Base-by-base conservation (phyloP, 1,140 invertebrate species). In the Brachionus asplanchnoidis region DNA sequence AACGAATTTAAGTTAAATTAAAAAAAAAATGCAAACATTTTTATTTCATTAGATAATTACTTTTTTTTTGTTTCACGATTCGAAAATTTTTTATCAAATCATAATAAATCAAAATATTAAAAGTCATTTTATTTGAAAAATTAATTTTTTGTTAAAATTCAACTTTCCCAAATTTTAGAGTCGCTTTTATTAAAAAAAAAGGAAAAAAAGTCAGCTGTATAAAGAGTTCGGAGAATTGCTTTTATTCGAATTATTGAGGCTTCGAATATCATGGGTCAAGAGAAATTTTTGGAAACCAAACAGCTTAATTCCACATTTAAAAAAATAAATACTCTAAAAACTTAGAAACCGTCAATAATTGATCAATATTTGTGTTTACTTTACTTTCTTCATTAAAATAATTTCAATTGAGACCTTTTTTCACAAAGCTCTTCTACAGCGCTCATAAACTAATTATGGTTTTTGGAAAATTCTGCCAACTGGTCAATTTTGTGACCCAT, bases 281-380 rank as follows among this genome's bases (percentile, higher is more conserved):
- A 60, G 53, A 60, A 60, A 60, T 60, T 60, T 60, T 60, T 60
- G 53, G 53, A 60, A 60, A 60, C 53, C 53, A 60, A 60, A 60
- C 53, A 60, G 53, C 53, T 60, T 60, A 60, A 60, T 60, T 60
- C 53, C 53, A 60, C 53, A 60, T 60, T 60, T 60, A 23, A 60
- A 60, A 60, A 8, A 60, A 60, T 60, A 60, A 60, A 60, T 60
- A 60, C 53, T 60, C 8, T 60, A 20, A 60, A 60, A 60, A 60
- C 53, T 60, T 60, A 60, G 53, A 60, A 60, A 60, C 53, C 53
- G 53, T 60, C 53, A 60, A 60, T 60, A 60, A 60, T 60, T 60
- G 17, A 60, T 60, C 53, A 60, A 60, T 60, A 60, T 60, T 60
- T 60, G 53, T 20, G 20, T 60, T 60, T 60, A 23, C 53, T 20